Conservation (phyloP, 2,888 invertebrate species). For the Xestia xanthographa region DNA sequence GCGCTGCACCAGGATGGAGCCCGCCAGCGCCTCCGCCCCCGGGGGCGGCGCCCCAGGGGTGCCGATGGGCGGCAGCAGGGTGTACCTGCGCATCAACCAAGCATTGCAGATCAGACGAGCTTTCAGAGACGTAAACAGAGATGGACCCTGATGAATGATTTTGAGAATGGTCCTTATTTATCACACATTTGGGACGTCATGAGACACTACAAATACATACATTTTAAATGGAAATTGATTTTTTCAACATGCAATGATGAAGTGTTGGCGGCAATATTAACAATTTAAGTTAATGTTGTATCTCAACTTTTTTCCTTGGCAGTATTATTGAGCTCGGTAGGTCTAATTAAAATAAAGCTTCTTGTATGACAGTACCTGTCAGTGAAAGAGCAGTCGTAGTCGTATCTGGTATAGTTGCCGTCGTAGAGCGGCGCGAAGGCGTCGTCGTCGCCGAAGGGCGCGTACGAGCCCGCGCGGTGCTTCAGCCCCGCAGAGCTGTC, state of each 20-base stretch:
- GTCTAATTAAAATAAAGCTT: not conserved
- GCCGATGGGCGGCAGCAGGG: conserved; percentile 81
- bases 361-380: conserved; percentile 65
- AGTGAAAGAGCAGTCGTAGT: conserved; percentile 80
- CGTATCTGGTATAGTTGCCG: conserved; percentile 79
- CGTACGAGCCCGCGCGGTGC: conserved; percentile 65
- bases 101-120: not conserved
- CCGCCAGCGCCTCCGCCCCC: conserved; percentile 73
- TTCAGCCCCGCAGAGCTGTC: conserved; percentile 68
- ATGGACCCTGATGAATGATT: no score
- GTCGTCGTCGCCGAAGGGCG: conserved; percentile 75
- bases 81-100: conserved; percentile 62
- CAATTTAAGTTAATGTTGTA: not conserved
- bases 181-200: not conserved
- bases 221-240: not conserved
- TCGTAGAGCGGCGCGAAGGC: conserved; percentile 78
- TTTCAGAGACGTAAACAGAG: no score
- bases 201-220: not conserved
- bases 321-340: not conserved
- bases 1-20: conserved; percentile 74
- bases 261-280: not conserved
- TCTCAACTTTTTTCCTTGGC: not conserved
- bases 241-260: not conserved
- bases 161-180: no score
- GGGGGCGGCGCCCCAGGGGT: conserved; percentile 18